These are phyloP conservation scores for Hycleus phaleratus DNA, from an alignment of 1,140 invertebrate species.

Conservation along the genomic window DNA sequence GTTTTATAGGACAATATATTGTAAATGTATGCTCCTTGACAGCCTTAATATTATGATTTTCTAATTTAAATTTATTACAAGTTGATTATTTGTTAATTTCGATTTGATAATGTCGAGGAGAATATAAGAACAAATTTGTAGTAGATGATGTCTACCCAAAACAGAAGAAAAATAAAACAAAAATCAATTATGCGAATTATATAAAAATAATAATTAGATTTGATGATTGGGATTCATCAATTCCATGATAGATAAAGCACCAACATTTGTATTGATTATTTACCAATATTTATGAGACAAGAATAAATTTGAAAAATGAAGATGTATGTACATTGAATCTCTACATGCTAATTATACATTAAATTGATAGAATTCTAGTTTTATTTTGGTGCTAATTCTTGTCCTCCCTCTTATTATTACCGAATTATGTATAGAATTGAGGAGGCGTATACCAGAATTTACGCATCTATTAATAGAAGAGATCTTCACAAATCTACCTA, in stretches of 20 bases:
- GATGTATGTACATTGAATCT: conserved; percentile 38
- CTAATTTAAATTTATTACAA: no score
- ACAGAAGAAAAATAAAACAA: conserved; percentile 5
- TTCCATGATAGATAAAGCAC: conserved; percentile 39
- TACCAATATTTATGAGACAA: no score
- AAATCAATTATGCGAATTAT: conserved; percentile 7
- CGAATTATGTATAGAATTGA: no score
- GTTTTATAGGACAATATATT: conserved; percentile 40
- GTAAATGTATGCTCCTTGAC: conserved; percentile 5
- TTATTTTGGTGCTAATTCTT: neutral
- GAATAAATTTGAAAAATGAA: no score
- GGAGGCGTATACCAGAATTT: no score
- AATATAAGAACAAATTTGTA: conserved; percentile 10
- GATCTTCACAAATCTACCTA: no score
- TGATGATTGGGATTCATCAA: conserved; percentile 7
- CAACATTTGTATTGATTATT: conserved; percentile 37
- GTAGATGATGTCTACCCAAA: conserved; percentile 24
- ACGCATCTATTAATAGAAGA: no score
- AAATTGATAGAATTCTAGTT: conserved; percentile 19
- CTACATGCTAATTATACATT: conserved; percentile 31
- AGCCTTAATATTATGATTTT: neutral
- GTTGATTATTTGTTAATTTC: no score
- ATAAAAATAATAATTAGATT: conserved; percentile 6
- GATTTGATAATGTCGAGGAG: neutral
- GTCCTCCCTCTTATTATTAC: no score